These are phyloP conservation scores for Piprites chloris DNA, from an alignment of 2,113 vertebrate genomes.

Conservation along the genomic window DNA sequence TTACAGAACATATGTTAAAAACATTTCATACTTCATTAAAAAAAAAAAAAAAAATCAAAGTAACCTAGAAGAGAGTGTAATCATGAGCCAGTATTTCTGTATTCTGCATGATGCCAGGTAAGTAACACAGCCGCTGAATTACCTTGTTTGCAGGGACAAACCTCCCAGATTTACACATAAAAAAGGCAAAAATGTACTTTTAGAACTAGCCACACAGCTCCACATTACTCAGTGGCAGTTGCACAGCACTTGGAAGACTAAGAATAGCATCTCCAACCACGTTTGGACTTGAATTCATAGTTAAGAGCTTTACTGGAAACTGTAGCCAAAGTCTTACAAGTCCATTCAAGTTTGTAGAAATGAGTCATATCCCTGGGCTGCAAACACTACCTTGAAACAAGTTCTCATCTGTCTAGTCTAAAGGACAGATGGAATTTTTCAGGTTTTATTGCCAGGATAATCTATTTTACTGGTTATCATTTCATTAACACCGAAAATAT, in stretches of 20 bases:
- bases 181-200: background rate
- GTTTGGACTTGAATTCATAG: background rate
- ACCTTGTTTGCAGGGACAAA: background rate
- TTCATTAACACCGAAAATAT: background rate
- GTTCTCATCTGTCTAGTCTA: background rate
- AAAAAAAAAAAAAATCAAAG: background rate
- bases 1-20: background rate
- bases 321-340: background rate
- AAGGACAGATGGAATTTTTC: background rate
- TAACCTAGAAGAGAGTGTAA: background rate
- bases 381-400: background rate
- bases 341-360: conserved; percentile 3
- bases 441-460: background rate
- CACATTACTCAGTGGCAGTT: background rate
- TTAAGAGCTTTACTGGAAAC: background rate
- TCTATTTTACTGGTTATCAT: background rate
- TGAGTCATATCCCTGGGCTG: background rate
- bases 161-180: background rate
- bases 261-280: background rate
- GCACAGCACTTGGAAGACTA: background rate
- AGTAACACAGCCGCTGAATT: background rate
- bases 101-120: background rate
- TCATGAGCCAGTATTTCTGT: background rate
- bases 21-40: background rate
- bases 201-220: background rate